A percentile compares a stretch with the other conserved stretches of the same genome.
Conservation (phyloP, 2,113 vertebrate species). For the Carollia perspicillata region DNA sequence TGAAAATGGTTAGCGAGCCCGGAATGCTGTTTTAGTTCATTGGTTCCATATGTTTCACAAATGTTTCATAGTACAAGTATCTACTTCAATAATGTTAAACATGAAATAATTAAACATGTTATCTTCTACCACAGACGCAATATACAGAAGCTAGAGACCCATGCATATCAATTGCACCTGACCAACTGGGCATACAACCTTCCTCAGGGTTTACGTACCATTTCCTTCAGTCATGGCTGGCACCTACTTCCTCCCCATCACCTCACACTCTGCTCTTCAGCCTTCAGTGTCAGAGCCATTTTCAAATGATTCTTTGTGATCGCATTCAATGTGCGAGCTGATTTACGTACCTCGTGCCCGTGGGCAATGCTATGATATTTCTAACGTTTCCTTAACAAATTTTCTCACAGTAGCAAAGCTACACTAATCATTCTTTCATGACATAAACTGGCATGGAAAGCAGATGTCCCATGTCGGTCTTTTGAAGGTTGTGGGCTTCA, state of each 20-base stretch:
- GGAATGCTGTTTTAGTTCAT: background rate
- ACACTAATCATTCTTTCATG: background rate
- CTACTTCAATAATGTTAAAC: background rate
- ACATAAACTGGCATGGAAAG: constrained; percentile 1
- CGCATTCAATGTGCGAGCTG: background rate
- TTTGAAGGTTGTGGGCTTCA: background rate
- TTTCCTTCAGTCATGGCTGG: background rate
- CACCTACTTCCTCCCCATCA: background rate
- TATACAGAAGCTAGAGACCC: background rate
- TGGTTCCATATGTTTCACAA: background rate
- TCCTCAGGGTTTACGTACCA: background rate
- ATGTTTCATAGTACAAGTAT: background rate
- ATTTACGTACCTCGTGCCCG: background rate
- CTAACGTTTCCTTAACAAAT: constrained; percentile 10
- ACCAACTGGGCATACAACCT: background rate
- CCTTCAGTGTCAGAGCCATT: background rate
- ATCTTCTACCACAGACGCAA: background rate
- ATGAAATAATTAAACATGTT: background rate
- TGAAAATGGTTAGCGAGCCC: background rate
- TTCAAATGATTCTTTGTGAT: constrained; percentile 16
- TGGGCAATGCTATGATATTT: constrained; percentile 7
- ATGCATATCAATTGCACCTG: background rate
- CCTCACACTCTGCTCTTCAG: background rate
- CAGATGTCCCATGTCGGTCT: background rate
- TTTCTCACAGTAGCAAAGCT: background rate